Evolutionary conservation across 2,888 invertebrate genomes (phyloP).

Genomic region (Cheilosia impressa): DNA sequence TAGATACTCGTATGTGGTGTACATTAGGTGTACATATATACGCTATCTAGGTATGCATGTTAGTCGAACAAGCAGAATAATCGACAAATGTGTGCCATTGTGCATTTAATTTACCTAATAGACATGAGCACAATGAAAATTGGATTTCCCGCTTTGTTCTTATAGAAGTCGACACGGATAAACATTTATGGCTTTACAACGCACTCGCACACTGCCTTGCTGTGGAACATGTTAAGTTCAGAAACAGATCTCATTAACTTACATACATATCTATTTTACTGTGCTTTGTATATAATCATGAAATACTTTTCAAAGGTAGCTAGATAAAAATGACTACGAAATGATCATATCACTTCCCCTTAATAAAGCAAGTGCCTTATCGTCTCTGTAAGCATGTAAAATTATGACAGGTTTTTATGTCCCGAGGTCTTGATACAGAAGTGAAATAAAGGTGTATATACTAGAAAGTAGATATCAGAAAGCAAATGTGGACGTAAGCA

Average conservation of each 20-base stretch:
- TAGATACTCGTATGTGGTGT: neutral
- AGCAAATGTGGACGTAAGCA: too few species aligned
- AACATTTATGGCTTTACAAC: neutral
- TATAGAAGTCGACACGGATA: neutral
- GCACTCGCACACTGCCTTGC: neutral
- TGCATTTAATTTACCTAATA: constrained; percentile 8
- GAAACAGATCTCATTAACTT: neutral
- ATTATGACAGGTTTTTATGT: too few species aligned
- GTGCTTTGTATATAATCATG: too few species aligned
- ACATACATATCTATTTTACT: too few species aligned
- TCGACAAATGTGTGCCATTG: constrained; percentile 14
- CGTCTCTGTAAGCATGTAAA: too few species aligned
- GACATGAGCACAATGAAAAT: neutral
- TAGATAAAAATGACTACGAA: too few species aligned
- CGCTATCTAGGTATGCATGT: neutral
- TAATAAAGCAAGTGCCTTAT: too few species aligned
- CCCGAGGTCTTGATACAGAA: too few species aligned
- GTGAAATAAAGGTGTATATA: too few species aligned
- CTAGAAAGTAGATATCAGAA: too few species aligned
- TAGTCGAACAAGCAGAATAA: neutral
- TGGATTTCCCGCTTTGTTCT: constrained; percentile 1
- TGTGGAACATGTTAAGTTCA: neutral
- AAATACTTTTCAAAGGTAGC: too few species aligned
- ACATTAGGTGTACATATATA: neutral
- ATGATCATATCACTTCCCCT: too few species aligned